Evolutionary conservation across 2,113 vertebrate genomes (phyloP), one percentile per base, ranked within the genome.

Genomic region (Cololabis saira): DNA sequence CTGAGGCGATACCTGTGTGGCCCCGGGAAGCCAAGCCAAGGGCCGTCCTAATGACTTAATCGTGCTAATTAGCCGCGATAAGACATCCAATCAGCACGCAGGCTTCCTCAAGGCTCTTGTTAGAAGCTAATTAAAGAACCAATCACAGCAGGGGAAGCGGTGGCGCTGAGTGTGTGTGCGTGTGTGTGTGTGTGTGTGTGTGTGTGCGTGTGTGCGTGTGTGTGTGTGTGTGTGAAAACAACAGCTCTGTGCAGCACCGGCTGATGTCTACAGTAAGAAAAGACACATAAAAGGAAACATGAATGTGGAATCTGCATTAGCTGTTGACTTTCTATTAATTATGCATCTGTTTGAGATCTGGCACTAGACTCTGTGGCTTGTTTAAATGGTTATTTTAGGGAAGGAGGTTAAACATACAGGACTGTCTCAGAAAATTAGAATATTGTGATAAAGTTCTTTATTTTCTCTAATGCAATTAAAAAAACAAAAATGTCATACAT

Each of bases 21-120:
- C 83, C 83, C 74, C 88, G 87, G 88, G 89, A 91, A 89, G 88
- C 69, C 22, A 51, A 54, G 80, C 87, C 78, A 75, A 89, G 81
- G 83, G 88, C 89, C 82, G 76, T 90, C 78, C 89, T 92, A 91
- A 92, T 92, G 83, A 91, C 91, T 93, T 93, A 92, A 93, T 92
- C 81, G 92, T 82, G 89, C 89, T 91, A 89, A 93, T 93, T 93
- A 92, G 75, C 87, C 83, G 83, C 68, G 88, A 92, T 91, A 87
- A 92, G 90, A 90, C 82, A 76, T 89, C 92, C 92, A 93, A 93
- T 93, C 92, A 92, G 89, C 82, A 85, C 64, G 55, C 82, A 58
- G 71, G 86, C 85, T 90, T 93, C 91, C 92, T 91, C 87, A 84
- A 92, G 91, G 89, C 89, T 89, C 91, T 90, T 79, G 89, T 93